Evolutionary conservation across 2,113 vertebrate species (phyloP), one percentile per base, ranked within the genome.

Genomic region (Hippopotamus amphibius): DNA sequence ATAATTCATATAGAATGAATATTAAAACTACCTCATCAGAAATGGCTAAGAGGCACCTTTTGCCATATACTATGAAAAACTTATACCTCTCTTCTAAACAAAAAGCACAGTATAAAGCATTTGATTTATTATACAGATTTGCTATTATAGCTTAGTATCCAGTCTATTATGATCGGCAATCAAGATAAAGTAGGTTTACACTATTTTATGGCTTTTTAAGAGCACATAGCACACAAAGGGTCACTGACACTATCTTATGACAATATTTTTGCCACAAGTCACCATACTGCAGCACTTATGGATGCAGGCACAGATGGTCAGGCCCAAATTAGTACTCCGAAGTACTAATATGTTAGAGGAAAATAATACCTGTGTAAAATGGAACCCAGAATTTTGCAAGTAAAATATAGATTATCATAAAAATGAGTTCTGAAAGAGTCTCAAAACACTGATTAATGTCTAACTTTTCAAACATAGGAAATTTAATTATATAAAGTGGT

Each of bases 21-120:
- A 96, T 81, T 83, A 93, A 87, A 96, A 90, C 33, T 50, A 88
- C 28, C 22, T 90, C 22, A 88, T 65, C 83, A 94, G 90, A 97
- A 97, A 92, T 66, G 53, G 50, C 48, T 68, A 96, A 92, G 33
- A 94, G 55, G 53, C 53, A 33, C 63, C 95, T 80, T 92, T 84
- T 92, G 79, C n/a, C 59, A 90, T 66, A 79, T 24, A 69, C 77
- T 93, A 74, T 84, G 53, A 96, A 93, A 98, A 98, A 93, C 21
- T 41, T 84, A 77, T 17, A 87, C 6, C 17, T 65, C n/a, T 92
- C 66, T 94, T 95, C 80, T 82, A 97, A 92, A 97, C 97, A 91
- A 93, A 66, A 97, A 61, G 72, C 69, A 65, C 22, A 66, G 4
- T 28, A 76, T 77, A 96, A 89, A 92, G 79, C 80, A 76, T 63